Base-by-base conservation (phyloP, 2,113 vertebrate genomes). In the Fulmarus glacialis region DNA sequence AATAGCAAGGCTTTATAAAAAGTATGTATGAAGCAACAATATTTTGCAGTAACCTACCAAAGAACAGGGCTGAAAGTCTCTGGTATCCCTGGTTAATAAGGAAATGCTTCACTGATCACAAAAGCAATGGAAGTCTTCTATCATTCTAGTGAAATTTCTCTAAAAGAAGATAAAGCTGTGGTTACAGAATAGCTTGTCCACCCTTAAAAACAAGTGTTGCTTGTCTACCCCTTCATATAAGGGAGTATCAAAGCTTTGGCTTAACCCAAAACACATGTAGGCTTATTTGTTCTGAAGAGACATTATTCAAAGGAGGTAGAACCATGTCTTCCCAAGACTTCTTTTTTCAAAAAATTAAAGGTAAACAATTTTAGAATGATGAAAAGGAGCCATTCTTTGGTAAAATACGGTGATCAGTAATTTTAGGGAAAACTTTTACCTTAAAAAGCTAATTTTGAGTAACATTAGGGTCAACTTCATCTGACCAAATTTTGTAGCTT, bases 41-140 rank as follows among this genome's bases (percentile, higher is more conserved):
- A 42, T 70, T 95, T 91, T 53, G 38, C 45, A 43, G 48, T 77
- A 68, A 63, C 24, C 34, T 77, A 40, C 50, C 17, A 78, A 77
- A 78, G 45, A 38, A 27, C 38, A 89, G 71, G 38, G n/a, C 40
- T 78, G 53, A 62, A 63, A 53, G 48, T 48, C 43, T 59, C 36
- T 82, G 32, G 14, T 95, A 36, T 75, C 71, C 30, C 40, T 79
- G 62, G 82, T 92, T 96, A 93, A 93, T 82, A 94, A 75, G 60
- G n/a, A 93, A 87, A 87, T 29, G 23, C 64, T 94, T 78, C 89
- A 42, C 1, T 89, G 80, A 80, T 80, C 43, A 68, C 45, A 77
- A 82, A 80, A 92, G 71, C 42, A 75, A 36, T 59, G 59, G 19
- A 11, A 78, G 64, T 36, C 42, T 63, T 90, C 63, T 78, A 27